Percentiles rank a stretch among this genome's conserved stretches.
Evolutionary conservation across 2,888 invertebrate species (phyloP).

Genomic region (Cheilosia pagana): DNA sequence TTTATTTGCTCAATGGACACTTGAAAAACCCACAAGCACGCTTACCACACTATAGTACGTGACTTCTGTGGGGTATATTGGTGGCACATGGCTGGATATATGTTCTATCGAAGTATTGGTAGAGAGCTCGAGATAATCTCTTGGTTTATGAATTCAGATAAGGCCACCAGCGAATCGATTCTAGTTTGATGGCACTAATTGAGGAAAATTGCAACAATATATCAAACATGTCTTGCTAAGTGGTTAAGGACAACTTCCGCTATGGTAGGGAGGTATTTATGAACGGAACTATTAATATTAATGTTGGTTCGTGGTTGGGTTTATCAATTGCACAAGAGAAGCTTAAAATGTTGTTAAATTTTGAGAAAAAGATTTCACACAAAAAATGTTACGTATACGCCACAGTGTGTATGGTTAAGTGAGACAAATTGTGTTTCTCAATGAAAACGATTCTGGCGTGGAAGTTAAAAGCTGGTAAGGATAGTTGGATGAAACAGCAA

Average conservation of each 20-base stretch:
- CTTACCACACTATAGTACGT: constrained; percentile 18
- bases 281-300: constrained; percentile 3
- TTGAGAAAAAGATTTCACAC: not conserved
- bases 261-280: not conserved
- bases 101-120: not conserved
- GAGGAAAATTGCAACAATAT: constrained; percentile 6
- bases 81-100: not conserved
- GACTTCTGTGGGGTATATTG: not conserved
- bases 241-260: not conserved
- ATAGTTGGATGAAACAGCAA: not conserved
- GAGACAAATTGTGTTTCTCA: not conserved
- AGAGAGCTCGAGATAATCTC: constrained; percentile 22
- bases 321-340: not conserved
- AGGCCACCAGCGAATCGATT: constrained; percentile 4
- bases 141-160: constrained; percentile 20
- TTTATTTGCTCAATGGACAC: constrained; percentile 18
- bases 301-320: constrained; percentile 19
- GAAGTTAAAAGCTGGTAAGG: not conserved
- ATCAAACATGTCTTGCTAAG: not conserved
- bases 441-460: not conserved
- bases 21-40: constrained; percentile 34
- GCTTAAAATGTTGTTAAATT: not conserved
- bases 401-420: not conserved
- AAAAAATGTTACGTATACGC: constrained; percentile 54
- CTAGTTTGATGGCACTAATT: constrained; percentile 5